Evolutionary conservation across 2,113 vertebrate genomes (phyloP).

Genomic region (Sinocyclocheilus anophthalmus): DNA sequence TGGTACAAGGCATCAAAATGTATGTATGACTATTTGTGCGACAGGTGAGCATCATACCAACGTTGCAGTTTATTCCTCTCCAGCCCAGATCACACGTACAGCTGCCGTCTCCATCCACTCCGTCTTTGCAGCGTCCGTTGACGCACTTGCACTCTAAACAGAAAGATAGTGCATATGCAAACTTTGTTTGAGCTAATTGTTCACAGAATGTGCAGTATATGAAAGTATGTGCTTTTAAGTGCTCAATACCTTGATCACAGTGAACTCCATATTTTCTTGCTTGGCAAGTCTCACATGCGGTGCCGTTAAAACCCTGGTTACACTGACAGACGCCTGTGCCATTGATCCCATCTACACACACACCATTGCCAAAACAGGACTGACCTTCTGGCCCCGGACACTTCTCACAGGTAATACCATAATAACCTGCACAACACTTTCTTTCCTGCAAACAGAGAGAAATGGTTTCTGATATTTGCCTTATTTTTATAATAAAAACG

Average conservation of each 20-base stretch:
- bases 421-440: constrained; percentile 86
- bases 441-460: constrained; percentile 70
- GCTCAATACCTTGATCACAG: constrained; percentile 87
- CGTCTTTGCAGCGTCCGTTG: constrained; percentile 83
- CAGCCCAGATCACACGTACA: constrained; percentile 87
- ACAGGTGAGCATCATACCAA: constrained; percentile 68
- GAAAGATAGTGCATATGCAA: constrained; percentile 18
- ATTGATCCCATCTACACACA: constrained; percentile 81
- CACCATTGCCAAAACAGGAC: constrained; percentile 81
- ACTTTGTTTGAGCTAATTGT: not conserved
- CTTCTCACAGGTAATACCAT: constrained; percentile 83
- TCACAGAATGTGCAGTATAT: not conserved
- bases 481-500: not conserved
- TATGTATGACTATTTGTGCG: not conserved
- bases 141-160: constrained; percentile 79
- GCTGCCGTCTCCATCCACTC: constrained; percentile 80
- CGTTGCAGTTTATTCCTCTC: constrained; percentile 83
- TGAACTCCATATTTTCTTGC: constrained; percentile 77
- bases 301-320: constrained; percentile 76
- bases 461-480: not conserved
- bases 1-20: not conserved
- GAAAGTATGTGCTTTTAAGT: not conserved
- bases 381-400: constrained; percentile 80
- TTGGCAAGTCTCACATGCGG: constrained; percentile 84
- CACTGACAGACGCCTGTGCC: constrained; percentile 84